phyloP scores from a whole-genome alignment of 2,113 vertebrate species.

The Sphaerodactylus townsendi region DNA sequence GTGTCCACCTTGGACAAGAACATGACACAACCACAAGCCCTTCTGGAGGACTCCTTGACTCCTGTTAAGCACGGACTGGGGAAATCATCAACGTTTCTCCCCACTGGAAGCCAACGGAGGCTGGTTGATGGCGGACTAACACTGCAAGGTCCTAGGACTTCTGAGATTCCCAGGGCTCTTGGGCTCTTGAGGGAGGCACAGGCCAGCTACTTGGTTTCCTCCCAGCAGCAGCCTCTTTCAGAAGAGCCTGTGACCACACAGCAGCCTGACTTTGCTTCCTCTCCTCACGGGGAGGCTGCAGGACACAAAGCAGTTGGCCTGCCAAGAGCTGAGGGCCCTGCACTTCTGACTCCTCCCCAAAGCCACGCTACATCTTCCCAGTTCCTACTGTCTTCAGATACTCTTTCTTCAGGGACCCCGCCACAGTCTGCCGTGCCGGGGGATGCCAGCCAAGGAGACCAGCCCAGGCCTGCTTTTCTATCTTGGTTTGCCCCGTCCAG shows the following conservation, averaged over 20 bases:
- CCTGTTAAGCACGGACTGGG: not conserved
- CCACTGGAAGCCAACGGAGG: not conserved
- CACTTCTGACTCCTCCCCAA: not conserved
- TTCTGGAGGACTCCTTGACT: rapidly evolving
- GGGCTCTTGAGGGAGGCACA: not conserved
- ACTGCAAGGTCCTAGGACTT: not conserved
- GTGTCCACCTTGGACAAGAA: rapidly evolving
- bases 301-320: rapidly evolving
- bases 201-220: rapidly evolving
- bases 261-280: rapidly evolving
- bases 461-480: rapidly evolving
- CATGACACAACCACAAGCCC: not conserved
- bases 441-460: not conserved
- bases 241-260: rapidly evolving
- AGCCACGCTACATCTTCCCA: rapidly evolving
- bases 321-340: not conserved
- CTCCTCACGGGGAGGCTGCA: not conserved
- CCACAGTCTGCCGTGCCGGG: not conserved
- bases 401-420: not conserved
- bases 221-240: not conserved
- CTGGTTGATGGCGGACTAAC: rapidly evolving
- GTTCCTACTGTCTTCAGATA: not conserved
- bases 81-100: rapidly evolving
- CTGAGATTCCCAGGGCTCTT: not conserved
- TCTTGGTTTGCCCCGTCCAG: not conserved